These are phyloP conservation scores for Salarias fasciatus DNA, from an alignment of 2,797 vertebrate genomes.

Conservation along the genomic window DNA sequence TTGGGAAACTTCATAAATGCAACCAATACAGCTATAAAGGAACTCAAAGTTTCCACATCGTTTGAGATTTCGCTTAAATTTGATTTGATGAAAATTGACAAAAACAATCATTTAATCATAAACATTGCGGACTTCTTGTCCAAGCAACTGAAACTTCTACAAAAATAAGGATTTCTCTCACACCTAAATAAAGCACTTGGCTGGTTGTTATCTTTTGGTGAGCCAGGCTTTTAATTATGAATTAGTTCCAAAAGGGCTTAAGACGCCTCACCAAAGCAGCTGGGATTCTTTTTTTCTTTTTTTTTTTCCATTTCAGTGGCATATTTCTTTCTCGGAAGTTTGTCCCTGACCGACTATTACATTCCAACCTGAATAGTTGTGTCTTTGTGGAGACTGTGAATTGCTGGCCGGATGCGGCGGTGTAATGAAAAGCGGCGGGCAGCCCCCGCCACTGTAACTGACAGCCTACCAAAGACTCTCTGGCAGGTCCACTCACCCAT, in stretches of 20 bases:
- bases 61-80: too few relatives aligned
- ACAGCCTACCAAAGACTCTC: slow-evolving; percentile 73
- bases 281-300: slow-evolving; percentile 13
- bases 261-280: slow-evolving; percentile 31
- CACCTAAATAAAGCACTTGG: slow-evolving; percentile 39
- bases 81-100: too few relatives aligned
- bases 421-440: slow-evolving; percentile 52
- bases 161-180: slow-evolving; percentile 33
- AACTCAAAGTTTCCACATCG: too few relatives aligned
- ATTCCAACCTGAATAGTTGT: slow-evolving; percentile 45
- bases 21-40: too few relatives aligned
- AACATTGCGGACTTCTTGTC: too few relatives aligned
- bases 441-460: slow-evolving; percentile 59
- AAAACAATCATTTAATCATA: too few relatives aligned
- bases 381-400: slow-evolving; percentile 52
- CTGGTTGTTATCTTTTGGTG: slow-evolving; percentile 53
- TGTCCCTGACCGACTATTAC: slow-evolving; percentile 25
- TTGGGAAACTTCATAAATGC: too few relatives aligned
- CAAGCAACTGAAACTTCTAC: slow-evolving; percentile 53
- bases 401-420: slow-evolving; percentile 36
- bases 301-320: slow-evolving; percentile 3
- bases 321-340: slow-evolving; percentile 46
- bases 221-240: slow-evolving; percentile 53
- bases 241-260: slow-evolving; percentile 51
- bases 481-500: slow-evolving; percentile 75